A percentile compares a stretch with the other conserved stretches of the same genome.
Evolutionary conservation across 2,888 invertebrate species (phyloP).

Genomic region (Limulus polyphemus): DNA sequence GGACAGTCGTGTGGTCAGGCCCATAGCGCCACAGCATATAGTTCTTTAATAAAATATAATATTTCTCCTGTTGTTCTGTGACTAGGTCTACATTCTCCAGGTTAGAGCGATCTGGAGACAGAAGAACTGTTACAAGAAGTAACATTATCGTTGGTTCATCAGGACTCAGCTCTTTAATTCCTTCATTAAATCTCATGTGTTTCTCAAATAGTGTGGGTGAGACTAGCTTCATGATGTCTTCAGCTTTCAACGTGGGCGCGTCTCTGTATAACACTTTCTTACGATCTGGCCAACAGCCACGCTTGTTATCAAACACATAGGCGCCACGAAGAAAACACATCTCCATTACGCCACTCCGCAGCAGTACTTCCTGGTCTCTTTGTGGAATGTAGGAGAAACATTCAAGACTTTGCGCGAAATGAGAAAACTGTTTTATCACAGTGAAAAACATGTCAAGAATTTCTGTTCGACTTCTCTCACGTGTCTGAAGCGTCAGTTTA

Average conservation of each 20-base stretch:
- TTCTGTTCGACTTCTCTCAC: constrained; percentile 20
- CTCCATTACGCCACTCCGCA: constrained; percentile 38
- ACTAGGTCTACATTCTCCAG: constrained; percentile 33
- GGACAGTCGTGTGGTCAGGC: constrained; percentile 29
- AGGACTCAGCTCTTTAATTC: constrained; percentile 35
- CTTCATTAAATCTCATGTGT: constrained; percentile 37
- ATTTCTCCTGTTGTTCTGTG: constrained; percentile 36
- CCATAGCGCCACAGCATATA: constrained; percentile 36
- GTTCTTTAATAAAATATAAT: constrained; percentile 27
- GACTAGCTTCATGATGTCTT: constrained; percentile 32
- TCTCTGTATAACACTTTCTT: constrained; percentile 7
- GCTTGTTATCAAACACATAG: constrained; percentile 35
- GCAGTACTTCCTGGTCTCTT: constrained; percentile 31
- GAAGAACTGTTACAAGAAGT: constrained; percentile 38
- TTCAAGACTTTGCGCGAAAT: constrained; percentile 30
- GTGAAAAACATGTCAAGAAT: constrained; percentile 34
- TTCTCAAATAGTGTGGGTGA: constrained; percentile 34
- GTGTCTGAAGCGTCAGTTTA: constrained; percentile 6
- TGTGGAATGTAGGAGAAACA: constrained; percentile 29
- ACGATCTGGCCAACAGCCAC: constrained; percentile 29
- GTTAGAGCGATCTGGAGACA: constrained; percentile 37
- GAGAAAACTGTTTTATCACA: constrained; percentile 32
- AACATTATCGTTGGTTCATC: constrained; percentile 38
- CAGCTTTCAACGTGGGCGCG: constrained; percentile 22
- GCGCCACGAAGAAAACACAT: constrained; percentile 40